Conservation (phyloP, 2,113 vertebrate genomes). For the Sarotherodon lohbergeri region DNA sequence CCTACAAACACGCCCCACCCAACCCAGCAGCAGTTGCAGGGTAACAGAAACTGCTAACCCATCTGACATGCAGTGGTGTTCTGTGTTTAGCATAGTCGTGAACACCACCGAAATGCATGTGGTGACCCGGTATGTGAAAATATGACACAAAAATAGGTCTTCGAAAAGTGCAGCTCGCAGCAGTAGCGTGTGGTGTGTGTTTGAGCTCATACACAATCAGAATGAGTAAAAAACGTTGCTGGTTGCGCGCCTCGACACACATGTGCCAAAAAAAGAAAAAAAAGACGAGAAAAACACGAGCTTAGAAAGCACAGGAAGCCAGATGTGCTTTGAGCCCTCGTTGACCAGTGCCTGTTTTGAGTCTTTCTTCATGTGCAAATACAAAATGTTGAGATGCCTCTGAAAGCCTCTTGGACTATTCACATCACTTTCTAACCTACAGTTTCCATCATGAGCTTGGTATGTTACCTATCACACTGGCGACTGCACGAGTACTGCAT, state of each 20-base stretch:
- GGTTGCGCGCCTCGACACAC: constrained; percentile 38
- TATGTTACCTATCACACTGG: neutral
- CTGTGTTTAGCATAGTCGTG: neutral
- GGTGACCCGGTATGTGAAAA: neutral
- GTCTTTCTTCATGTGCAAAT: constrained; percentile 48
- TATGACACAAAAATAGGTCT: constrained; percentile 7
- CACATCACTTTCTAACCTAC: neutral
- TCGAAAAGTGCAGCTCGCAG: neutral
- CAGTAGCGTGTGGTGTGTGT: neutral
- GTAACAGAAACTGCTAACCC: constrained; percentile 10
- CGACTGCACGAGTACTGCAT: neutral
- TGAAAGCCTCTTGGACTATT: constrained; percentile 1
- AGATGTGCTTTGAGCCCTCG: constrained; percentile 37
- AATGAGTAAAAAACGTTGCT: constrained; percentile 62
- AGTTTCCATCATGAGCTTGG: neutral
- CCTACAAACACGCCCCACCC: neutral
- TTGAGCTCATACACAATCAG: constrained; percentile 13
- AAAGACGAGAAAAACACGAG: neutral
- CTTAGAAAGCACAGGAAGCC: neutral
- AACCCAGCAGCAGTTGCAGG: neutral
- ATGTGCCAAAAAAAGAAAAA: constrained; percentile 3
- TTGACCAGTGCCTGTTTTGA: neutral
- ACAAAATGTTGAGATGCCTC: constrained; percentile 23
- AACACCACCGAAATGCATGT: neutral
- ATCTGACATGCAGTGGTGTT: neutral